Percentiles rank a stretch among this genome's conserved stretches.
These are phyloP conservation scores for Paedocypris micromegethes DNA, from an alignment of 2,797 vertebrate species.

Conservation along the genomic window DNA sequence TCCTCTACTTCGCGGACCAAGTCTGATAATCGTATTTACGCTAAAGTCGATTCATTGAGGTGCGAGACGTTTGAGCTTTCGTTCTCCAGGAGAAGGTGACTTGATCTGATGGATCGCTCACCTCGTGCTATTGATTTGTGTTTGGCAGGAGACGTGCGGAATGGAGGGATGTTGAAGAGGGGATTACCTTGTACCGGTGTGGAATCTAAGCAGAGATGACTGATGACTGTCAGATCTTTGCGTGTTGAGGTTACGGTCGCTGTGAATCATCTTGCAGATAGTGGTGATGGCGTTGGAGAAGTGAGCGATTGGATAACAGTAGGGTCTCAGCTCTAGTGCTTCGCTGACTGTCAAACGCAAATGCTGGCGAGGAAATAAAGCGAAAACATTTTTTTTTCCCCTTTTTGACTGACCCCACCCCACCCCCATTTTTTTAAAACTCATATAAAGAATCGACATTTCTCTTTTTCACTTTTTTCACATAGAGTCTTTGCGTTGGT, in stretches of 20 bases:
- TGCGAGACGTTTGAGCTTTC: neutral
- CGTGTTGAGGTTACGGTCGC: neutral
- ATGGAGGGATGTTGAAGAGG: slow-evolving; percentile 3
- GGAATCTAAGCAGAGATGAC: slow-evolving; percentile 25
- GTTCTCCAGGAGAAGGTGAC: neutral
- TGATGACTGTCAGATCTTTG: neutral
- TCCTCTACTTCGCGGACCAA: too few species aligned
- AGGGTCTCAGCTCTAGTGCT: slow-evolving; percentile 39
- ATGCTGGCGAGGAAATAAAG: too few species aligned
- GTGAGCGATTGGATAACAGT: neutral
- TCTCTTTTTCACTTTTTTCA: too few species aligned
- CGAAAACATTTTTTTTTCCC: neutral
- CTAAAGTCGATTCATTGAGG: neutral
- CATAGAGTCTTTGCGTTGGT: too few species aligned
- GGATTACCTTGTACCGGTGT: neutral
- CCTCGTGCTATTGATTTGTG: slow-evolving; percentile 17
- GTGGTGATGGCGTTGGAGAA: neutral
- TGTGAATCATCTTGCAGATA: neutral
- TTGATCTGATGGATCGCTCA: slow-evolving; percentile 15
- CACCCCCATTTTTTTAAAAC: too few species aligned
- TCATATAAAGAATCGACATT: too few species aligned
- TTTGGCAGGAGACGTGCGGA: slow-evolving; percentile 8
- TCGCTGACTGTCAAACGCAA: neutral
- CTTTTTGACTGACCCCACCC: neutral
- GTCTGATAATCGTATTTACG: neutral